Conservation (phyloP, 2,888 invertebrate species). For the Podotricha telesiphe region DNA sequence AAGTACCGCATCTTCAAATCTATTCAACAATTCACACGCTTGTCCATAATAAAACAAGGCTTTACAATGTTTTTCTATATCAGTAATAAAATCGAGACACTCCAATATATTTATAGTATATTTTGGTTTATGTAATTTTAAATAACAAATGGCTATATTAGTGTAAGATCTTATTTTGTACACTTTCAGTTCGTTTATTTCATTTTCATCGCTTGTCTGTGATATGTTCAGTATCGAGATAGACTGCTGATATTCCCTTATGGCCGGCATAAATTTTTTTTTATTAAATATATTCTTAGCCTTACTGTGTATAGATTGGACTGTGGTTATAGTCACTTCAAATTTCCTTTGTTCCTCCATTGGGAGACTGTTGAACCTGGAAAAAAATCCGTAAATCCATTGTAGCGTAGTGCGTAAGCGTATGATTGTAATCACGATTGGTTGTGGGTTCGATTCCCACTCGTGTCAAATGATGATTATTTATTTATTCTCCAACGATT, state of each 20-base stretch:
- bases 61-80: conserved; percentile 68
- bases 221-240: conserved; percentile 61
- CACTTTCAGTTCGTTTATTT: conserved; percentile 57
- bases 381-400: conserved; percentile 27
- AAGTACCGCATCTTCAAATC: conserved; percentile 58
- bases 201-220: conserved; percentile 52
- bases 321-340: conserved; percentile 61
- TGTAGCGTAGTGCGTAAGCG: too few relatives aligned
- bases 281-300: conserved; percentile 62
- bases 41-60: conserved; percentile 67
- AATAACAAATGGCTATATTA: conserved; percentile 71
- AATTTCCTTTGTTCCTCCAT: conserved; percentile 66
- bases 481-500: too few relatives aligned
- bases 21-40: conserved; percentile 63
- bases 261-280: conserved; percentile 57
- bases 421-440: too few relatives aligned
- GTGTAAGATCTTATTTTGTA: conserved; percentile 61
- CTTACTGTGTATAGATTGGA: conserved; percentile 60
- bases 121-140: conserved; percentile 66
- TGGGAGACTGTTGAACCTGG: conserved; percentile 72
- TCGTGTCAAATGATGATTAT: too few relatives aligned
- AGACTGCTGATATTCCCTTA: conserved; percentile 67
- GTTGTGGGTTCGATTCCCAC: too few relatives aligned
- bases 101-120: conserved; percentile 68
- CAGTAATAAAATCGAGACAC: conserved; percentile 59